Conservation (phyloP, 2,797 vertebrate species). For the Tokudaia muenninki region DNA sequence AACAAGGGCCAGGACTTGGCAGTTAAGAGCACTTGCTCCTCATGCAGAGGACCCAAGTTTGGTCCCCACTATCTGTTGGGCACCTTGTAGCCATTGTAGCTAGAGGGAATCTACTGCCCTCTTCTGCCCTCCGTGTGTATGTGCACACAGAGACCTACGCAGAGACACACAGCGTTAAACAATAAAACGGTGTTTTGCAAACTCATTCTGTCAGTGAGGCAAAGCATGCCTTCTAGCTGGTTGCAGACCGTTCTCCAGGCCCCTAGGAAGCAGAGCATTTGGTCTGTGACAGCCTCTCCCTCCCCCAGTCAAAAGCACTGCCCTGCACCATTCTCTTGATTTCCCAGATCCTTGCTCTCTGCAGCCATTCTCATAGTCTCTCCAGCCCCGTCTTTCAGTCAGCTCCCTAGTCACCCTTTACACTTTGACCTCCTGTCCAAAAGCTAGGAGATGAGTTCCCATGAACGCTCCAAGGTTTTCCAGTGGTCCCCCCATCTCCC, state of each 20-base stretch:
- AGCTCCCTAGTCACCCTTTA: background rate
- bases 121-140: background rate
- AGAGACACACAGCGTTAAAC: background rate
- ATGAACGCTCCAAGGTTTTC: background rate
- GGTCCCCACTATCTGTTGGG: background rate
- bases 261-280: background rate
- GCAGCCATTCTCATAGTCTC: constrained; percentile 48
- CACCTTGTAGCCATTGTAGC: background rate
- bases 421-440: constrained; percentile 34
- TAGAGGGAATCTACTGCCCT: background rate
- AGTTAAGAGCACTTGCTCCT: background rate
- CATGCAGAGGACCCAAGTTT: background rate
- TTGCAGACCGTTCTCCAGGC: background rate
- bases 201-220: background rate
- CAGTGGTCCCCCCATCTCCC: background rate
- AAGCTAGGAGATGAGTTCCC: constrained; percentile 4
- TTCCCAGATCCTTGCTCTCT: constrained; percentile 7
- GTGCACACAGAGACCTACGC: background rate
- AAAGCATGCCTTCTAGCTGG: background rate
- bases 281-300: background rate
- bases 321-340: constrained; percentile 26
- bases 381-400: constrained; percentile 9
- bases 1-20: too few relatives aligned
- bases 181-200: background rate
- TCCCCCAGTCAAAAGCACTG: constrained; percentile 41